A percentile compares a stretch with the other conserved stretches of the same genome.
phyloP scores from a whole-genome alignment of 2,797 vertebrate species.

The Sebastes diploproa region DNA sequence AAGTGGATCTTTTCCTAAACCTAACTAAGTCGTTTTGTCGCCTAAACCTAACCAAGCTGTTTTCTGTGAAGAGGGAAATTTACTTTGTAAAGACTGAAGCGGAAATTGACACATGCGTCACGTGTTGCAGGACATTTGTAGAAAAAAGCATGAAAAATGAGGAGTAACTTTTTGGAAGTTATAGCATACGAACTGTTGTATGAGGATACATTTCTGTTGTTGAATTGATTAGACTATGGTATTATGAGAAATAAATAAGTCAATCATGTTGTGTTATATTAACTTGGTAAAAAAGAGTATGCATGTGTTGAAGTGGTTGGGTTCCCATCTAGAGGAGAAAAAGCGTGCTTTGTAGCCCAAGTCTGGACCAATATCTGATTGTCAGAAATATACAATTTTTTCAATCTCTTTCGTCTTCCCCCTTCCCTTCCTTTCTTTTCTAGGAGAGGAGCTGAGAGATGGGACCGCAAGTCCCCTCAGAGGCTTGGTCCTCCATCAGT shows the following conservation, averaged over 20 bases:
- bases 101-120: too few species aligned
- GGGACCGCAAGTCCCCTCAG: constrained; percentile 73
- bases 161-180: too few species aligned
- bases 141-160: too few species aligned
- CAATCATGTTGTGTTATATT: not conserved
- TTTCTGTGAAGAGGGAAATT: too few species aligned
- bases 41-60: too few species aligned
- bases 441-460: constrained; percentile 68
- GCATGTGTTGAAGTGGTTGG: constrained; percentile 29
- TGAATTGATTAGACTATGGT: not conserved
- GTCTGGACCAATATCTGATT: constrained; percentile 52
- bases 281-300: constrained; percentile 12
- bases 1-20: too few species aligned
- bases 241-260: not conserved
- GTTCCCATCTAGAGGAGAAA: constrained; percentile 10
- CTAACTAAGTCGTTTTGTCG: too few species aligned
- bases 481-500: constrained; percentile 72
- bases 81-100: too few species aligned
- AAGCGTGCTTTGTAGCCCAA: constrained; percentile 6
- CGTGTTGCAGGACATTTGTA: too few species aligned
- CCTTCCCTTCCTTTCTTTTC: constrained; percentile 50
- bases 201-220: too few species aligned
- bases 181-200: too few species aligned
- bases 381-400: constrained; percentile 53
- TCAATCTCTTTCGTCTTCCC: constrained; percentile 49